Evolutionary conservation across 1,140 invertebrate species (phyloP), one percentile per base, ranked within the genome.

Genomic region (Macrotrachela quadricornifera): DNA sequence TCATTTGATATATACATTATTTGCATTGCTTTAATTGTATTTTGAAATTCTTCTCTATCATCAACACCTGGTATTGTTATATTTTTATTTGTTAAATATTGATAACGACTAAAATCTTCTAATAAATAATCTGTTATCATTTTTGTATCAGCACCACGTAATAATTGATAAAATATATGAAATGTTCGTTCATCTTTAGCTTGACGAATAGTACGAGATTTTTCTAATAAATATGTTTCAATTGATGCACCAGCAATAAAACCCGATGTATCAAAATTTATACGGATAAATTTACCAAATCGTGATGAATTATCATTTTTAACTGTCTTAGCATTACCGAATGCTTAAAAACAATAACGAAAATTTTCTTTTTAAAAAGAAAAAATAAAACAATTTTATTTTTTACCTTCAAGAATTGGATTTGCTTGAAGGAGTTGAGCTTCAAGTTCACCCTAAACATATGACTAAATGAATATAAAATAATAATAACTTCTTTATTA

Each of bases 291-390:
- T 81, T 99, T 99, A 62, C 94, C 53, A 73, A 99, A 97, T 80
- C 92, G 78, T 16, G 90, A 96, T 44, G 91, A 96, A 71, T 99
- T 99, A 74, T 99, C 92, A 74, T 99, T 99, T 71, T 97, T 97
- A 57, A 97, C 90, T 39, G 92, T 99, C 71, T 97, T 97, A 39
- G 91, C 91, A 74, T 99, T 99, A 63, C 92, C 92, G 71, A 99
- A 99, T 9, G 92, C 90, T 78, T 4, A 30, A 30, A 4, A 30
- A 30, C 21, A n/a, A n/a, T n/a, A n/a, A n/a, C n/a, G n/a, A n/a
- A n/a, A n/a, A n/a, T n/a, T n/a, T n/a, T n/a, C n/a, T n/a, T n/a
- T n/a, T n/a, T n/a, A n/a, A n/a, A 30, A 30, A 30, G 21, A 30
- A 30, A 30, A 30, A 30, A 30, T 30, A 8, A 30, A 30, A 30